Conservation (phyloP, 1,140 invertebrate genomes). For the Hycleus cichorii region DNA sequence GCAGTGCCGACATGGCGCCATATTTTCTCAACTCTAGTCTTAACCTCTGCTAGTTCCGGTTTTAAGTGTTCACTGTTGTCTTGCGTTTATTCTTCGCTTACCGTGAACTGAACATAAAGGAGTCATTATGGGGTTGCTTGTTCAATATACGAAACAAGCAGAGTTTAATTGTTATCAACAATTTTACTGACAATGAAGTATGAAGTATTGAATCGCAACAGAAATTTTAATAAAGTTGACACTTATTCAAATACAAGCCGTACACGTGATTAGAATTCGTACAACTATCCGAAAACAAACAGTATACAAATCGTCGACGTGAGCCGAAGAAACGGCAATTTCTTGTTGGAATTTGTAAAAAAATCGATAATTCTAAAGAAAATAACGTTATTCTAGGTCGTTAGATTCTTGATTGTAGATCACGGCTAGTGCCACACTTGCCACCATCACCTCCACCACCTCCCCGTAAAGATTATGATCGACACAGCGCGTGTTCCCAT, state of each 20-base stretch:
- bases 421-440: not conserved
- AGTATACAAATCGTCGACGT: no score
- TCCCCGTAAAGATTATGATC: slow-evolving; percentile 15
- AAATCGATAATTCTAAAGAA: no score
- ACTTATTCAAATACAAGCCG: no score
- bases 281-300: no score
- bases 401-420: no score
- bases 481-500: slow-evolving; percentile 27
- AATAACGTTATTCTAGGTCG: no score
- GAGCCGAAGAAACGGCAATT: no score
- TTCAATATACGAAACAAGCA: not conserved
- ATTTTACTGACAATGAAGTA: not conserved
- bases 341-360: no score
- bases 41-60: slow-evolving; percentile 7
- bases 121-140: slow-evolving; percentile 8
- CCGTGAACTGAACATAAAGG: no score
- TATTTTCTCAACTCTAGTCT: slow-evolving; percentile 24
- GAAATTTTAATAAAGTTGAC: not conserved
- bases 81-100: not conserved
- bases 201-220: not conserved
- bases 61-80: slow-evolving; percentile 6
- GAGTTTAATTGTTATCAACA: no score
- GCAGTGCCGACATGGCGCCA: slow-evolving; percentile 25
- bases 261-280: no score
- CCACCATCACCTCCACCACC: not conserved